Conservation (phyloP, 2,888 invertebrate species). For the Odiellus spinosus region DNA sequence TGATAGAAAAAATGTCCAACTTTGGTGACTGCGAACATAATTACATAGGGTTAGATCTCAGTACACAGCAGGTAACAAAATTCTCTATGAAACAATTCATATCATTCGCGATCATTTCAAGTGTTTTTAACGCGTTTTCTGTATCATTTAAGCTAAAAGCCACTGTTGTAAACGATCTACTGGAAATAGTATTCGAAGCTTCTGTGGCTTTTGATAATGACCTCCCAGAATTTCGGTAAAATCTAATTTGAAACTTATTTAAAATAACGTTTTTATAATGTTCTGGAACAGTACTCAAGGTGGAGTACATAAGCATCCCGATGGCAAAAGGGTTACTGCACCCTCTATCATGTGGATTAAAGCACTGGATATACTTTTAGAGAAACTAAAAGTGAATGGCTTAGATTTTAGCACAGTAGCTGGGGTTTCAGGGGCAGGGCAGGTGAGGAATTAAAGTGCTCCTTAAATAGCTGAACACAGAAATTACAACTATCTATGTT, state of each 20-base stretch:
- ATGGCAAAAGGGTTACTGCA: slow-evolving; percentile 45
- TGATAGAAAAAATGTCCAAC: too few species aligned
- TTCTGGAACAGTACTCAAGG: slow-evolving; percentile 46
- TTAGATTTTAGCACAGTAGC: slow-evolving; percentile 67
- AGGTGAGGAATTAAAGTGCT: slow-evolving; percentile 54
- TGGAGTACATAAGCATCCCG: slow-evolving; percentile 40
- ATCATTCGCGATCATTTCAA: slow-evolving; percentile 4
- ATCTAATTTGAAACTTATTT: neutral
- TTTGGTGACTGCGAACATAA: slow-evolving; percentile 1
- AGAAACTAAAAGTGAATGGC: slow-evolving; percentile 59
- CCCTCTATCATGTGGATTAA: slow-evolving; percentile 91
- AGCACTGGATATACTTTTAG: slow-evolving; percentile 77
- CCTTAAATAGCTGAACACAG: too few species aligned
- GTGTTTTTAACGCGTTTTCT: slow-evolving; percentile 15
- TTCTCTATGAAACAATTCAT: too few species aligned
- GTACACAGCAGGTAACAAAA: slow-evolving; percentile 23
- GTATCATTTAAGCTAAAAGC: slow-evolving; percentile 63
- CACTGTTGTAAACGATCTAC: slow-evolving; percentile 54
- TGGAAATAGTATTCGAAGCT: slow-evolving; percentile 56
- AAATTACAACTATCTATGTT: too few species aligned
- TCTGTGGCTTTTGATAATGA: slow-evolving; percentile 79
- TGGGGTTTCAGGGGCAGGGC: slow-evolving; percentile 77
- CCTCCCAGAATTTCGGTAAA: slow-evolving; percentile 75
- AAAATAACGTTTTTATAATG: slow-evolving; percentile 12
- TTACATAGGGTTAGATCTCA: slow-evolving; percentile 21